Evolutionary conservation across 2,888 invertebrate genomes (phyloP).

Genomic region (Lasioglossum lativentre): DNA sequence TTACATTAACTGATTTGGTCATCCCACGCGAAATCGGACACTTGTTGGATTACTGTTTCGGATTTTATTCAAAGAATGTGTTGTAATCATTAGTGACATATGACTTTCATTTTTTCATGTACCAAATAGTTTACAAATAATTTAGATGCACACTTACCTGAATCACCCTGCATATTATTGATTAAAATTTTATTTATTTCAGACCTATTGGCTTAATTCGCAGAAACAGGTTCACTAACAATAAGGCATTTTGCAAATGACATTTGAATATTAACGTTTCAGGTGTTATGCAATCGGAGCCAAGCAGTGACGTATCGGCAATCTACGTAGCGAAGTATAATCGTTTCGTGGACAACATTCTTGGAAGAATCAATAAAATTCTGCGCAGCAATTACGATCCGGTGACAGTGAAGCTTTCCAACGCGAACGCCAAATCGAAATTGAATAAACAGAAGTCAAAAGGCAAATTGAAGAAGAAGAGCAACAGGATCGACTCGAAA

Average conservation of each 20-base stretch:
- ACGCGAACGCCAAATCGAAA: constrained; percentile 86
- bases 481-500: constrained; percentile 77
- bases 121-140: too few species aligned
- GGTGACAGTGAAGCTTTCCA: constrained; percentile 90
- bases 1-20: too few species aligned
- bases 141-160: too few species aligned
- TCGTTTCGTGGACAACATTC: constrained; percentile 93
- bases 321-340: constrained; percentile 93
- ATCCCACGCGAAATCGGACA: too few species aligned
- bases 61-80: too few species aligned
- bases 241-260: not conserved
- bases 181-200: too few species aligned
- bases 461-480: constrained; percentile 73
- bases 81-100: too few species aligned
- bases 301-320: constrained; percentile 86
- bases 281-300: constrained; percentile 85
- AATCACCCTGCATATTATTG: too few species aligned
- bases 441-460: constrained; percentile 84
- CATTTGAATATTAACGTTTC: constrained; percentile 15
- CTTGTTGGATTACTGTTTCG: too few species aligned
- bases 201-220: not conserved
- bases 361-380: constrained; percentile 93
- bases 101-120: too few species aligned
- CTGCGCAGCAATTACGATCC: constrained; percentile 93
- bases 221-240: not conserved